phyloP scores from a whole-genome alignment of 2,888 invertebrate genomes.

The Chymomyza procnemis region DNA sequence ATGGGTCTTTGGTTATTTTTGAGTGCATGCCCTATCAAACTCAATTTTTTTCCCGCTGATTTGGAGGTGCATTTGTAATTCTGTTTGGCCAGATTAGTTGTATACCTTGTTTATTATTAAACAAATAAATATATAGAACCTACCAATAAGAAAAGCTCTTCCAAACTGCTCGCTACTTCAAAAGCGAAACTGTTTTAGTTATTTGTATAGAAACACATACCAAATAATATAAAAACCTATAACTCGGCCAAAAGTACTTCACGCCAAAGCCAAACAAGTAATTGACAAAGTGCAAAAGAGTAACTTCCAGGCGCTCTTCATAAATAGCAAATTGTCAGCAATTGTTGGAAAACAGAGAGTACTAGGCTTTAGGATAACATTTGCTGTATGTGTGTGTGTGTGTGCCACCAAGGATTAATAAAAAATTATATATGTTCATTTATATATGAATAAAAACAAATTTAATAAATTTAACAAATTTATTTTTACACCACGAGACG shows the following conservation, averaged over 20 bases:
- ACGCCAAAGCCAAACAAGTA: too few relatives aligned
- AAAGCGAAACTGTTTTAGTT: too few relatives aligned
- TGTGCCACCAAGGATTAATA: constrained; percentile 29
- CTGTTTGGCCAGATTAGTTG: too few relatives aligned
- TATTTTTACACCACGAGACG: neutral
- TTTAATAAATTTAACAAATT: constrained; percentile 2
- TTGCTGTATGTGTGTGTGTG: too few relatives aligned
- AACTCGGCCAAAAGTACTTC: neutral
- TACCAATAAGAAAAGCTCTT: too few relatives aligned
- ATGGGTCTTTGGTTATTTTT: too few relatives aligned
- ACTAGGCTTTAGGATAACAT: constrained; percentile 11
- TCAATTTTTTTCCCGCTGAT: too few relatives aligned
- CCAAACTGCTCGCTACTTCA: too few relatives aligned
- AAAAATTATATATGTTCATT: constrained; percentile 28
- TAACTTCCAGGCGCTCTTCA: neutral
- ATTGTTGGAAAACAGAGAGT: neutral
- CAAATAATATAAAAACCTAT: neutral
- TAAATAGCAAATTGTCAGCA: neutral
- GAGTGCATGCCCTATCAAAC: too few relatives aligned
- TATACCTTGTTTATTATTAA: too few relatives aligned
- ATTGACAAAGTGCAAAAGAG: neutral
- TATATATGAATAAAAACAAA: constrained; percentile 12
- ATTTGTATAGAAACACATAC: neutral
- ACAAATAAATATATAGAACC: too few relatives aligned
- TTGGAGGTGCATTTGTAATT: too few relatives aligned